Base-by-base conservation (phyloP, 2,888 invertebrate species). In the Monoplex corrugatus region DNA sequence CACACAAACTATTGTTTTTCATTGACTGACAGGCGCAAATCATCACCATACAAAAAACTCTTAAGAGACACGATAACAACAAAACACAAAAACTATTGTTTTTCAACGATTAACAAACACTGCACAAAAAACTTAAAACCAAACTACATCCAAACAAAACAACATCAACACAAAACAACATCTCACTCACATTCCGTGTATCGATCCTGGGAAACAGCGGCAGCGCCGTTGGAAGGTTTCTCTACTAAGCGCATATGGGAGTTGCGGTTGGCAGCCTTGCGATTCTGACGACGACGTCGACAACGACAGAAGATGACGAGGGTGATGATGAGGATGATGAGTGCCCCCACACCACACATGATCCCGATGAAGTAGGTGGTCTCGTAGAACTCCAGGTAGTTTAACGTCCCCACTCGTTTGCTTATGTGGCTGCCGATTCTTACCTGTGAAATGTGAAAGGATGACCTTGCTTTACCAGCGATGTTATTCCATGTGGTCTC, bases 341-440 rank as follows among this genome's bases (percentile, higher is more conserved):
- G 86, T 19, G 86, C 90, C 16, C 87, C 90, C 28, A 91, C 87
- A 10, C 93, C 92, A 19, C 91, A 87, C 35, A 92, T 91, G 40
- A 93, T 93, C 63, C 90, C 90, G 38, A 93, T 92, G 82, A 93
- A 93, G 63, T 92, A 90, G n/a, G 75, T 89, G 28, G 93, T 92
- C 44, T 90, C 86, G 89, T 91, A 91, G 57, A 93, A 91, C 13
- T 87, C 83, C 87, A 91, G 89, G 43, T 93, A 92, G n/a, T 91
- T 88, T 35, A 93, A 82, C 0, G 78, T 89, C 23, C 93, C 92
- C 86, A 92, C 92, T 1, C 38, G 32, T 19, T 50, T 50, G 16
- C 83, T 35, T 13, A 86, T 43, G 23, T 75, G 68, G 45, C 83
- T 78, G 23, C 92, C 92, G 2, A 92, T 91, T 35, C 72, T 75